Base-by-base conservation (phyloP, 1,140 invertebrate genomes). In the Sycobia sp. region DNA sequence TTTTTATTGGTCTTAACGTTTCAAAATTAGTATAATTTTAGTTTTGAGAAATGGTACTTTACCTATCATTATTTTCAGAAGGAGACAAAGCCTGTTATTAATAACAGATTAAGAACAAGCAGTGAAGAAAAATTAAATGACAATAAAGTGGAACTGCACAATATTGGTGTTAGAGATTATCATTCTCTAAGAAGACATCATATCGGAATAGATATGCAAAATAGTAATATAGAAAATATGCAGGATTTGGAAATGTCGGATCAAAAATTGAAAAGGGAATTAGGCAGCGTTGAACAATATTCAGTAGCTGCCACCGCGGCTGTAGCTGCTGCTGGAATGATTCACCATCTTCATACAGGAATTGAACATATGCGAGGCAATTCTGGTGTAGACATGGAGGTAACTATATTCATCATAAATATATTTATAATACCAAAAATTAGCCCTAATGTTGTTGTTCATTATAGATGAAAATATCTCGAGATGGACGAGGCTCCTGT, bases 401-500 rank as follows among this genome's bases (percentile, higher is more conserved):
- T 65, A 25, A 44, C 29, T 32, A 7, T 32, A 32, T 32, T 4
- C 29, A 7, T 32, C 11, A 11, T 7, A 32, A 32, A 43, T 14
- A 34, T 11, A 18, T 22, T 20, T 46, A 34, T 18, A 27, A 20
- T 9, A 46, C 16, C 23, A n/a, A 13, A 57, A 8, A 18, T 32
- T 32, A 32, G 11, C 11, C 11, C 29, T 32, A 32, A 16, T n/a
- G n/a, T 29, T 29, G 32, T 32, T 38, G 29, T 32, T 41, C 29
- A 57, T 70, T 66, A 23, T 20, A 82, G 79, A 74, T 82, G 7
- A 81, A 81, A 66, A 67, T 82, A 53, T 71, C 73, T n/a, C 73
- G 80, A 71, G 80, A 82, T 46, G 79, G 80, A n/a, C 74, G 80
- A 14, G 76, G 75, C 39, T 79, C 79, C 8, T 65, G 63, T 20